phyloP scores from a whole-genome alignment of 2,888 invertebrate genomes.

The Aelia acuminata region DNA sequence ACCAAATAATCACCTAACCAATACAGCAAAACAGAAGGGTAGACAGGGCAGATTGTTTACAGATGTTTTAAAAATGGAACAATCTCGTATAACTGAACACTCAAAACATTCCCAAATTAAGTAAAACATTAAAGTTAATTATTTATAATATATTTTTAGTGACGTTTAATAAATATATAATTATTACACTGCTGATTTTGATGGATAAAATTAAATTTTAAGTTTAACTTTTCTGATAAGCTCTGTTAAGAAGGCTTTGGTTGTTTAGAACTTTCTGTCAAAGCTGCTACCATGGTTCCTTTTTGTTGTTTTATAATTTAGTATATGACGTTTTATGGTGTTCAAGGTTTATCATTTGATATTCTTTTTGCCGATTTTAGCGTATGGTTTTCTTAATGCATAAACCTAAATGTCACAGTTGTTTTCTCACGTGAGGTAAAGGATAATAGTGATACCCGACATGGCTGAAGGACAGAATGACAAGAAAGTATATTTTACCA shows the following conservation, averaged over 20 bases:
- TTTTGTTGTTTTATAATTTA: background rate
- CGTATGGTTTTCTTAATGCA: background rate
- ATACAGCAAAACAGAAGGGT: constrained; percentile 19
- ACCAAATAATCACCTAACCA: constrained; percentile 25
- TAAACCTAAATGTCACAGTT: constrained; percentile 5
- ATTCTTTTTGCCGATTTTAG: background rate
- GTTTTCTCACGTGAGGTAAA: background rate
- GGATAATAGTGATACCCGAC: background rate
- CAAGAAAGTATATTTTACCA: constrained; percentile 56
- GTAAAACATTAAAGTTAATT: background rate
- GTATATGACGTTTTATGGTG: background rate
- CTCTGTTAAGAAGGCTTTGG: constrained; percentile 4
- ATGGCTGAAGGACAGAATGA: constrained; percentile 56
- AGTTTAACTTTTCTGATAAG: background rate
- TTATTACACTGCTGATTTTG: background rate
- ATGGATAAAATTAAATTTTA: background rate
- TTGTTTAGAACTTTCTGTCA: constrained; percentile 14
- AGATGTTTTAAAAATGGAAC: constrained; percentile 38
- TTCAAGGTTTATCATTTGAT: background rate
- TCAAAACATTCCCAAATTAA: background rate
- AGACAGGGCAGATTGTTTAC: background rate
- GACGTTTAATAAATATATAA: background rate
- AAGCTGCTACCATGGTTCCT: constrained; percentile 22
- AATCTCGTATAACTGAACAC: background rate
- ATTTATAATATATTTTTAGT: background rate